Percentiles rank a stretch among this genome's conserved stretches.
phyloP scores from a whole-genome alignment of 2,888 invertebrate species.

The Steinernema carpocapsae region DNA sequence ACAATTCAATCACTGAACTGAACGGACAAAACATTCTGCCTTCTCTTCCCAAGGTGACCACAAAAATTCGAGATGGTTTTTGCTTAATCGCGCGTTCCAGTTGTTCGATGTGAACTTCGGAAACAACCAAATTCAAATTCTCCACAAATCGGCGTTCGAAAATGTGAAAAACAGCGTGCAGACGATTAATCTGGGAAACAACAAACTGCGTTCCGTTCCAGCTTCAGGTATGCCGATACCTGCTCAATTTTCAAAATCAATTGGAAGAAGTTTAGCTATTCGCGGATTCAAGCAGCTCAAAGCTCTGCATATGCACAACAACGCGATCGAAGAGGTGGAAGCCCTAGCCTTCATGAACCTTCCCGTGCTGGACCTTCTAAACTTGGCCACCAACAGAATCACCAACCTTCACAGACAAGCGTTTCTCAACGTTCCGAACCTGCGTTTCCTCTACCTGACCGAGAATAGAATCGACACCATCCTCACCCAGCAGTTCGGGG shows the following conservation, averaged over 20 bases:
- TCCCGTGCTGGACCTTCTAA: constrained; percentile 66
- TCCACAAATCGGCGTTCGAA: constrained; percentile 65
- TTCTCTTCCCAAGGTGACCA: constrained; percentile 60
- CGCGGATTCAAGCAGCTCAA: constrained; percentile 68
- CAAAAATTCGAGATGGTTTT: not conserved
- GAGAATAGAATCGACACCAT: constrained; percentile 60
- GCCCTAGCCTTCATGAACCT: constrained; percentile 67
- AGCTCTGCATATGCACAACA: constrained; percentile 67
- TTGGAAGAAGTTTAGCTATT: constrained; percentile 53
- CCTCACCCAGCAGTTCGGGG: constrained; percentile 57
- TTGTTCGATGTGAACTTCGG: constrained; percentile 66
- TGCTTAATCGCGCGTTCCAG: constrained; percentile 48
- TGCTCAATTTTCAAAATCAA: constrained; percentile 13
- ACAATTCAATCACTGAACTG: constrained; percentile 65
- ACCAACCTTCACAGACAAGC: constrained; percentile 59
- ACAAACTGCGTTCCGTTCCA: constrained; percentile 61
- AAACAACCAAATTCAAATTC: constrained; percentile 61
- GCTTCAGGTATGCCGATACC: constrained; percentile 55
- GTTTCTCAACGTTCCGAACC: constrained; percentile 67
- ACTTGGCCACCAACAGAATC: constrained; percentile 65
- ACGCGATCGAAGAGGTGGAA: constrained; percentile 59
- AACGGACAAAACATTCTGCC: constrained; percentile 56
- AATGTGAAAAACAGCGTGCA: constrained; percentile 64
- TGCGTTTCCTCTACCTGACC: constrained; percentile 67
- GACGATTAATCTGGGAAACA: constrained; percentile 67